phyloP scores from a whole-genome alignment of 2,797 vertebrate genomes.

The Macrochelys suwanniensis region DNA sequence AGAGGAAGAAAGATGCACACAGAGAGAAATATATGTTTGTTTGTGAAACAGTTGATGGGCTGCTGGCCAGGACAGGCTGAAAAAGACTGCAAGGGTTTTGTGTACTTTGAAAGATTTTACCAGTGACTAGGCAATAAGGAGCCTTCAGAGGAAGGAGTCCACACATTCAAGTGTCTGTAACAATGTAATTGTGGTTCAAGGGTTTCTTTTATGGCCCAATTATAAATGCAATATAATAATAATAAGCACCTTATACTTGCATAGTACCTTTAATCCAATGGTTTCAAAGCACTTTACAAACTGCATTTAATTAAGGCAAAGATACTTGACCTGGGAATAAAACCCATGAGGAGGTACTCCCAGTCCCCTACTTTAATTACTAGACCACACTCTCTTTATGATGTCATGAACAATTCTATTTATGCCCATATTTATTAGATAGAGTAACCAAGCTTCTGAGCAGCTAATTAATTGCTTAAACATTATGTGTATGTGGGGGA shows the following conservation, averaged over 20 bases:
- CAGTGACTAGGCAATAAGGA: background rate
- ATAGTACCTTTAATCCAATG: slow-evolving; percentile 14
- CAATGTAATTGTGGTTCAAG: slow-evolving; percentile 35
- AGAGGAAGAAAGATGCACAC: slow-evolving; percentile 45
- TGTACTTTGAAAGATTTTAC: slow-evolving; percentile 46
- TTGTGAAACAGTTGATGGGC: slow-evolving; percentile 29
- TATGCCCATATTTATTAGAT: background rate
- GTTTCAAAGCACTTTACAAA: slow-evolving; percentile 18
- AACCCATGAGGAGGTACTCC: background rate
- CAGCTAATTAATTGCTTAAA: background rate
- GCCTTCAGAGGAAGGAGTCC: slow-evolving; percentile 44
- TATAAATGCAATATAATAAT: slow-evolving; percentile 22
- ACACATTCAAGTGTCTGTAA: background rate
- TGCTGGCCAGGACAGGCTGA: slow-evolving; percentile 14
- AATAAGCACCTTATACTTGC: background rate
- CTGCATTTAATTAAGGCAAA: background rate
- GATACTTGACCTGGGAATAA: background rate
- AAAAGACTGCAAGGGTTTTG: slow-evolving; percentile 52
- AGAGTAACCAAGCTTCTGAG: background rate
- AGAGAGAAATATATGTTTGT: slow-evolving; percentile 33
- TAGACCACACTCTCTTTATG: background rate
- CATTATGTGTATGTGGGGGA: background rate
- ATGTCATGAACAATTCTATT: background rate
- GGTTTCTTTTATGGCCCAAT: slow-evolving; percentile 52
- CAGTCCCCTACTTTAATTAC: background rate